A percentile compares a stretch with the other conserved stretches of the same genome.
Evolutionary conservation across 1,140 invertebrate species (phyloP).

Genomic region (Doryteuthis pealeii): DNA sequence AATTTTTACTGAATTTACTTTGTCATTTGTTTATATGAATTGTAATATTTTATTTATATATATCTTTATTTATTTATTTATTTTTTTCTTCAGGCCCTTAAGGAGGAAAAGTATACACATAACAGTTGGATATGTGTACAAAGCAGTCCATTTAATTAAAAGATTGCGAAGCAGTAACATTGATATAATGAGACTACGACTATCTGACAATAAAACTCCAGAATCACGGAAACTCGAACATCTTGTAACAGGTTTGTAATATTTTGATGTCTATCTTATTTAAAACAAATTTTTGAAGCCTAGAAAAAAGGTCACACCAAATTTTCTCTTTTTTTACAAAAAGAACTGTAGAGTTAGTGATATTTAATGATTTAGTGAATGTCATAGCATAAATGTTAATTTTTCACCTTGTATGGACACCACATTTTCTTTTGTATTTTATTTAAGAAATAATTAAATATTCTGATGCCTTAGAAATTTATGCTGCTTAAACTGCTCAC

Average conservation of each 20-base stretch:
- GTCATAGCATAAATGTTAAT: too few species aligned
- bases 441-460: too few species aligned
- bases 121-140: conserved; percentile 81
- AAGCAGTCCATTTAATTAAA: conserved; percentile 77
- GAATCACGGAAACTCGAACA: conserved; percentile 6
- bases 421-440: too few species aligned
- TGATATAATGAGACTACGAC: neutral
- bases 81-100: conserved; percentile 50
- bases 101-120: conserved; percentile 76
- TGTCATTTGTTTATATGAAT: neutral
- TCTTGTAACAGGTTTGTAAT: neutral
- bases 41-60: neutral
- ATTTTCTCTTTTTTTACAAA: too few species aligned
- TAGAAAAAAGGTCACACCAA: too few species aligned
- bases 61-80: too few species aligned
- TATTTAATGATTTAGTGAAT: too few species aligned
- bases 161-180: conserved; percentile 53
- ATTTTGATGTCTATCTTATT: neutral
- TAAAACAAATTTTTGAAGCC: too few species aligned
- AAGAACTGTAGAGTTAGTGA: too few species aligned
- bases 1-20: neutral
- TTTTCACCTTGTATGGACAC: too few species aligned
- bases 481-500: too few species aligned
- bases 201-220: neutral
- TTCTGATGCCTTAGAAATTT: too few species aligned